Evolutionary conservation across 2,113 vertebrate genomes (phyloP).

Genomic region (Neopipo cinnamomea): DNA sequence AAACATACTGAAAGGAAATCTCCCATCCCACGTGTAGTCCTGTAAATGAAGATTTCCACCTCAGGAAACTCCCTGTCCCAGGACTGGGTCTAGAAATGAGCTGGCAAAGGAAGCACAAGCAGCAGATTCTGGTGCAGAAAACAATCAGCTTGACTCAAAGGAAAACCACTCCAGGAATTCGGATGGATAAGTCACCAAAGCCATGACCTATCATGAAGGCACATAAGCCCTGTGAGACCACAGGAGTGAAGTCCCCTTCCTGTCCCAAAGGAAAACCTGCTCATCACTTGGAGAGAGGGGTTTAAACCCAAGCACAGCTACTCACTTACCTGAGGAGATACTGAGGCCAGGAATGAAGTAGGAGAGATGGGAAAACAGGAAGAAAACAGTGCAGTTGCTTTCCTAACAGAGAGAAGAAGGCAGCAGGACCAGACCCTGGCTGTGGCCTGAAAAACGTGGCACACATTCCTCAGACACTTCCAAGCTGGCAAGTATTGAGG

Average conservation of each 20-base stretch:
- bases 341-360: background rate
- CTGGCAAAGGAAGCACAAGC: background rate
- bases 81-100: background rate
- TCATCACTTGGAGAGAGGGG: background rate
- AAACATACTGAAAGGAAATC: background rate
- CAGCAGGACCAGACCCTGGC: background rate
- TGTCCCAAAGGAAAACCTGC: background rate
- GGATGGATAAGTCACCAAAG: background rate
- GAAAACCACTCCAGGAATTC: slow-evolving; percentile 19
- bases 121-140: background rate
- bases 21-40: background rate
- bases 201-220: background rate
- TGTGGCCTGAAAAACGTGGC: background rate
- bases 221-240: background rate
- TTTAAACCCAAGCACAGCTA: background rate
- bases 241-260: background rate
- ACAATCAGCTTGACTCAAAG: slow-evolving; percentile 6
- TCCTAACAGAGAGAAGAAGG: background rate
- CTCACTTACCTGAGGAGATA: slow-evolving; percentile 1
- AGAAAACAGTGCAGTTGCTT: background rate
- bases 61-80: background rate
- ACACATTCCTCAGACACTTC: background rate
- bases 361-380: background rate
- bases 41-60: background rate
- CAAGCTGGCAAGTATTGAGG: background rate